Evolutionary conservation across 2,888 invertebrate genomes (phyloP).

Genomic region (Theristus sp.): DNA sequence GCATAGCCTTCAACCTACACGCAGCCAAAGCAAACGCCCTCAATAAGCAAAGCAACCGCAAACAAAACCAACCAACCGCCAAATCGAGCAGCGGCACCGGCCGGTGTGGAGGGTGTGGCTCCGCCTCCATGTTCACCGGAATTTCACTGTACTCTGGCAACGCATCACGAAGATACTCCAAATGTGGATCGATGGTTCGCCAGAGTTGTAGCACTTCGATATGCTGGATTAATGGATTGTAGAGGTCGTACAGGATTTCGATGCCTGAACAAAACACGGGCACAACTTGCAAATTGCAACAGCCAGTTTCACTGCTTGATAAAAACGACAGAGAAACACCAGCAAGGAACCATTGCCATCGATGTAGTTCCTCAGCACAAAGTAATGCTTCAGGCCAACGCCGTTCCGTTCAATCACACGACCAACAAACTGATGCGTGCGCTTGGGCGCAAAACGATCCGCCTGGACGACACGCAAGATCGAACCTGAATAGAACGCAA

Average conservation of each 20-base stretch:
- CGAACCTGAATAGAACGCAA: neutral
- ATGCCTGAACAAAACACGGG: too few relatives aligned
- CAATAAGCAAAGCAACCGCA: too few relatives aligned
- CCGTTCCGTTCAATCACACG: constrained; percentile 70
- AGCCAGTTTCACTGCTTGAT: too few relatives aligned
- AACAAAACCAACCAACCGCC: too few relatives aligned
- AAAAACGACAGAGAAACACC: neutral
- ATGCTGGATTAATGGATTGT: constrained; percentile 68
- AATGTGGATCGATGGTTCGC: constrained; percentile 68
- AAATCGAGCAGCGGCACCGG: constrained; percentile 42
- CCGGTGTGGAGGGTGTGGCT: constrained; percentile 52
- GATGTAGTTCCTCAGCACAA: constrained; percentile 69
- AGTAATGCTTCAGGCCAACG: constrained; percentile 58
- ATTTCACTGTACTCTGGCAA: constrained; percentile 77
- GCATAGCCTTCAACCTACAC: too few relatives aligned
- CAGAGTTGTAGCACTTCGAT: constrained; percentile 79
- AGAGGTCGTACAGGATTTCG: constrained; percentile 62
- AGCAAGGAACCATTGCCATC: constrained; percentile 49
- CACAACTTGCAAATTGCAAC: too few relatives aligned
- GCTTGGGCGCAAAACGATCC: constrained; percentile 63
- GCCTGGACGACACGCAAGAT: constrained; percentile 49
- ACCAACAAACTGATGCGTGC: constrained; percentile 64
- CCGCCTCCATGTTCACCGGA: constrained; percentile 71
- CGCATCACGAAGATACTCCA: constrained; percentile 61
- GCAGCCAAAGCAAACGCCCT: too few relatives aligned